Evolutionary conservation across 53 echinoderm and acorn worm species (phyloP).

Genomic region (Zoroaster sp.): DNA sequence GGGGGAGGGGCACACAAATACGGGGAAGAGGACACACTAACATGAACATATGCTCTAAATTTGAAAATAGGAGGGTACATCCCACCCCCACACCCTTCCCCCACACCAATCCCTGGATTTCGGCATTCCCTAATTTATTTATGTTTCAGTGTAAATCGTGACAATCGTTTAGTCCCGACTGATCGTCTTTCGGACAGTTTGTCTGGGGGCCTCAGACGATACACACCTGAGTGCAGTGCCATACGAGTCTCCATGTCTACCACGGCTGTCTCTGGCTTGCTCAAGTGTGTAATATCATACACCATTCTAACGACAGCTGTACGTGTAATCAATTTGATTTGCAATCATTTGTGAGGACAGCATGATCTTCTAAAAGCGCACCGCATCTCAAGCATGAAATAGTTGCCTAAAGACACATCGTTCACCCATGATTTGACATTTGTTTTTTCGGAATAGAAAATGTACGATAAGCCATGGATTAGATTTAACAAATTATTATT

Average conservation of each 20-base stretch:
- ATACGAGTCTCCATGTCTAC: neutral
- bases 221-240: neutral
- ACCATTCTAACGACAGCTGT: constrained; percentile 33
- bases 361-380: constrained; percentile 1
- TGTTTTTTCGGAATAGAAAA: neutral
- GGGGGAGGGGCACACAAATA: too few relatives aligned
- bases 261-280: neutral
- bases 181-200: too few relatives aligned
- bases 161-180: too few relatives aligned
- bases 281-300: constrained; percentile 18
- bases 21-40: too few relatives aligned
- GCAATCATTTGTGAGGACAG: neutral
- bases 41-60: too few relatives aligned
- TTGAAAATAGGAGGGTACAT: too few relatives aligned
- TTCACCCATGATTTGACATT: neutral
- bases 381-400: constrained; percentile 25
- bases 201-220: neutral
- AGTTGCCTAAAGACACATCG: constrained; percentile 16
- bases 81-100: too few relatives aligned
- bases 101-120: too few relatives aligned
- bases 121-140: too few relatives aligned
- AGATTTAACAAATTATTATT: constrained; percentile 2
- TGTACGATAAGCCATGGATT: neutral
- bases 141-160: too few relatives aligned
- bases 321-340: constrained; percentile 10